Percentiles rank a stretch among this genome's conserved stretches.
phyloP scores from a whole-genome alignment of 2,113 vertebrate genomes.

The Tachycineta bicolor region DNA sequence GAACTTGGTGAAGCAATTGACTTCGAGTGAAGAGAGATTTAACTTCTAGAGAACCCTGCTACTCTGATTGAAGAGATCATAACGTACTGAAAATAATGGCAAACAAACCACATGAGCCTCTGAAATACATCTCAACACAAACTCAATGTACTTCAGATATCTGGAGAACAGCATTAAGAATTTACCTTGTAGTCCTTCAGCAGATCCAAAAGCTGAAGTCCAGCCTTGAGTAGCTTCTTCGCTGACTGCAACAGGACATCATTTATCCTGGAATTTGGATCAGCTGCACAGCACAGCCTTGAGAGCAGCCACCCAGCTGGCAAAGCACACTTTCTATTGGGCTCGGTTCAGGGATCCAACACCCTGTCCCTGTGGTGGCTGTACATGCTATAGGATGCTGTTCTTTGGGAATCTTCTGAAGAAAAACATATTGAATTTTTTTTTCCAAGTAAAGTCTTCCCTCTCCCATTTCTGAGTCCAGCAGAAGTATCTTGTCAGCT shows the following conservation, averaged over 20 bases:
- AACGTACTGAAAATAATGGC: background rate
- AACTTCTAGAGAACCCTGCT: background rate
- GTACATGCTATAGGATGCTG: accelerated
- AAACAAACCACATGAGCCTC: background rate
- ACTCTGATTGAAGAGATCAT: background rate
- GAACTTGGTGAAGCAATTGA: background rate
- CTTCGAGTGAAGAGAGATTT: background rate
- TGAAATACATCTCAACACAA: background rate
- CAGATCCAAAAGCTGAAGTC: background rate
- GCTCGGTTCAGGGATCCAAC: background rate
- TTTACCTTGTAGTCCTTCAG: background rate
- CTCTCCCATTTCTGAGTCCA: background rate
- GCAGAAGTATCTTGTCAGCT: background rate
- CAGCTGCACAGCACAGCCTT: background rate
- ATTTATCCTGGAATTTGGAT: background rate
- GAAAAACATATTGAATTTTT: background rate
- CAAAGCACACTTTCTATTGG: background rate
- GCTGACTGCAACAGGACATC: background rate
- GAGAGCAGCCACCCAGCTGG: background rate
- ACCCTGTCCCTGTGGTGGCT: background rate
- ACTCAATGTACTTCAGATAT: background rate
- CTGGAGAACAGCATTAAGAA: background rate
- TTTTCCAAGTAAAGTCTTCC: background rate
- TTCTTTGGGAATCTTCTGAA: background rate
- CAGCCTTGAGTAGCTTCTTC: background rate